phyloP scores from a whole-genome alignment of 2,888 invertebrate species.

The Caenorhabditis sp. region DNA sequence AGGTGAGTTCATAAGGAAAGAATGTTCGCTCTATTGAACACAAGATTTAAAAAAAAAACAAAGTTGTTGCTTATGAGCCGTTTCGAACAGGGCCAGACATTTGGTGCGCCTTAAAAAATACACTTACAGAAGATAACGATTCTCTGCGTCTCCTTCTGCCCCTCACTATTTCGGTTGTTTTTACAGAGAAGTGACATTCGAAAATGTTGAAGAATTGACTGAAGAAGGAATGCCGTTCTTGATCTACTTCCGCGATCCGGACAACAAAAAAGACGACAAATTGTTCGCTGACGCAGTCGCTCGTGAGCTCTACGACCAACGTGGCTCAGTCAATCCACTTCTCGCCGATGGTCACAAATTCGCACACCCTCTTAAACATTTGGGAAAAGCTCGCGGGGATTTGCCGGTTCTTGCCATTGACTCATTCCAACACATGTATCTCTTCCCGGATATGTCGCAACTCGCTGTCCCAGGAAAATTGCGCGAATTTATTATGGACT shows the following conservation, averaged over 20 bases:
- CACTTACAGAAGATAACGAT: too few species aligned
- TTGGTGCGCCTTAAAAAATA: too few species aligned
- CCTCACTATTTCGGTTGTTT: too few species aligned
- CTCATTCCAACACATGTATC: conserved; percentile 98
- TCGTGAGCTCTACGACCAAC: conserved; percentile 83
- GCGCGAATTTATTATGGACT: conserved; percentile 80
- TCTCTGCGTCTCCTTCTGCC: too few species aligned
- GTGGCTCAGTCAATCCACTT: conserved; percentile 92
- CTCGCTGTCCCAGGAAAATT: conserved; percentile 69
- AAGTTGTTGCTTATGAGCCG: too few species aligned
- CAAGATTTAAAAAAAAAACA: too few species aligned
- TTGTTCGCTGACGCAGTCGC: conserved; percentile 81
- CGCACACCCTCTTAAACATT: conserved; percentile 88
- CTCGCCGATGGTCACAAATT: conserved; percentile 97
- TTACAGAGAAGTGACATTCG: conserved; percentile 83
- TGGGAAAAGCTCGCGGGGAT: conserved; percentile 75
- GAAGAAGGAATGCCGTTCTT: conserved; percentile 93
- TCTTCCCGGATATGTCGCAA: conserved; percentile 84
- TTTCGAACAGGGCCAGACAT: too few species aligned
- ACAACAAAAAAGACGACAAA: conserved; percentile 85
- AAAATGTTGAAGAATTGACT: conserved; percentile 85
- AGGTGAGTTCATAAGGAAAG: conserved; percentile 77
- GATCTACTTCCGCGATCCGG: conserved; percentile 89
- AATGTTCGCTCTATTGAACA: background rate
- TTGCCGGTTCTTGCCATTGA: conserved; percentile 96